Conservation (phyloP, 2,797 vertebrate species). For the Dermochelys coriacea region DNA sequence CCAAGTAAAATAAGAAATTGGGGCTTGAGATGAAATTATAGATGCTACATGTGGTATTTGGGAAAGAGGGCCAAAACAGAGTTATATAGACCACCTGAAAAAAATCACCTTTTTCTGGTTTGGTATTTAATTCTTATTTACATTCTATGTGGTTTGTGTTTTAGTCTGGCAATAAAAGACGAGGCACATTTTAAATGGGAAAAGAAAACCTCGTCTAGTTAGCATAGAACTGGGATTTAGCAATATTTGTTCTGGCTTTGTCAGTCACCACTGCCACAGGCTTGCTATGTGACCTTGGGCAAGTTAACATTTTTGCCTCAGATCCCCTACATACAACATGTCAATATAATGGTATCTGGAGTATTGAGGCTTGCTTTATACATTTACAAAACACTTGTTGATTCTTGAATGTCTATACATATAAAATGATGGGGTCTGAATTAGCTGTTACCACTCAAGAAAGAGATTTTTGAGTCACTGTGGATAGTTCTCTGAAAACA, state of each 20-base stretch:
- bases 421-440: no score
- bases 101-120: neutral
- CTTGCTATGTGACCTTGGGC: neutral
- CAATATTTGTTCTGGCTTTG: neutral
- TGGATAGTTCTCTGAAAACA: no score
- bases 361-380: neutral
- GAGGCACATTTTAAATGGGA: neutral
- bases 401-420: neutral
- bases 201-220: neutral
- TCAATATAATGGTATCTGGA: neutral
- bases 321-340: neutral
- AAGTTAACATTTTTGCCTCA: neutral
- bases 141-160: neutral
- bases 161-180: neutral
- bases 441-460: no score
- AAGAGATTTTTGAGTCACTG: no score
- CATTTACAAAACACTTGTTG: neutral
- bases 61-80: neutral
- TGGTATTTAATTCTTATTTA: neutral
- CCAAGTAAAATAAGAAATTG: neutral
- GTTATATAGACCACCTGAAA: neutral
- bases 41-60: neutral
- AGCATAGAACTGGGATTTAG: neutral
- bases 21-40: neutral
- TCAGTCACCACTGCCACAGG: neutral